phyloP scores from a whole-genome alignment of 2,113 vertebrate species.

The Malaclemys terrapin region DNA sequence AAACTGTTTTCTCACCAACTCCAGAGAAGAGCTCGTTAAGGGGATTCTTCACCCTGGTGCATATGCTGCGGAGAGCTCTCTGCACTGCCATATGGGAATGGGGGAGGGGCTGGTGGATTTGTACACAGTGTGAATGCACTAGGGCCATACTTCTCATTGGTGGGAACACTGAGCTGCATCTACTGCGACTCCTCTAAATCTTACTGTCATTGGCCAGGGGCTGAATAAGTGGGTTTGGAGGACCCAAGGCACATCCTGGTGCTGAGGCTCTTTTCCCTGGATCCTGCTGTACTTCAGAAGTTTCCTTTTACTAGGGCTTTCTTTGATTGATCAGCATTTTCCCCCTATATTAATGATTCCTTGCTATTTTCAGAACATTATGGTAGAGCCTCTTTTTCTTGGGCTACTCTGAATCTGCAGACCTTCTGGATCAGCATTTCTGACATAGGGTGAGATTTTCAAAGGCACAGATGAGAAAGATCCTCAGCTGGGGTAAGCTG shows the following conservation, averaged over 20 bases:
- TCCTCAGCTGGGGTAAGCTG: rapidly evolving
- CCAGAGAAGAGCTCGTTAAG: rapidly evolving
- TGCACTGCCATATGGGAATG: rapidly evolving
- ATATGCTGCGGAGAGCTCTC: not conserved
- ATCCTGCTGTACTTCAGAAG: not conserved
- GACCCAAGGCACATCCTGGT: not conserved
- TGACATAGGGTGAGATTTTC: not conserved
- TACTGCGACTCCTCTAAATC: not conserved
- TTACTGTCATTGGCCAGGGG: not conserved
- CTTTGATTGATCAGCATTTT: not conserved
- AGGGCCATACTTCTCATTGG: not conserved
- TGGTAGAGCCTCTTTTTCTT: not conserved
- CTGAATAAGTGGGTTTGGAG: not conserved
- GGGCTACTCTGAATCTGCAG: not conserved
- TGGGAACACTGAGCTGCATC: not conserved
- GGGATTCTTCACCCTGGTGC: not conserved
- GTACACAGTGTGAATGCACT: not conserved
- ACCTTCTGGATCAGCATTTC: not conserved
- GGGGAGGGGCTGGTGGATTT: not conserved
- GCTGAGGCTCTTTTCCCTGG: not conserved
- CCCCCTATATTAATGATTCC: not conserved
- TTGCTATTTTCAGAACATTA: not conserved
- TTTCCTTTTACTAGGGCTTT: not conserved
- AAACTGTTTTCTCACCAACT: not conserved
- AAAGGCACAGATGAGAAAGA: rapidly evolving